Conservation (phyloP, 2,888 invertebrate species). For the Lottia scabra region DNA sequence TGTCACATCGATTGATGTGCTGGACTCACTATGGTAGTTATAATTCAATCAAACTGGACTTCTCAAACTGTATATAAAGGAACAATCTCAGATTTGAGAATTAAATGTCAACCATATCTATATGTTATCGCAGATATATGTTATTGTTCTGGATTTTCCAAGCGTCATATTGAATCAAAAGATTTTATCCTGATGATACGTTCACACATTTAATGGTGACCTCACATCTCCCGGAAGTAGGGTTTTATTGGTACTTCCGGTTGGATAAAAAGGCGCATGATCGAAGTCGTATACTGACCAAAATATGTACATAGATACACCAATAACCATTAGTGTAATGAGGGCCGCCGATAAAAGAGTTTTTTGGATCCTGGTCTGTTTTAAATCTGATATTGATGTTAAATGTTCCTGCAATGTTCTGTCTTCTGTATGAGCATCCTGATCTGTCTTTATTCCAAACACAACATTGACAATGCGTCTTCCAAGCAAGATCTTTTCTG, state of each 20-base stretch:
- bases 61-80: no score
- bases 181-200: no score
- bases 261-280: constrained; percentile 20
- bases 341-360: constrained; percentile 12
- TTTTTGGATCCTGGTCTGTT: constrained; percentile 9
- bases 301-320: constrained; percentile 25
- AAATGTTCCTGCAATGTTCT: constrained; percentile 8
- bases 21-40: no score
- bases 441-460: constrained; percentile 1
- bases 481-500: background rate
- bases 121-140: no score
- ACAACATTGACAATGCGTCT: constrained; percentile 12
- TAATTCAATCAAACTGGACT: no score
- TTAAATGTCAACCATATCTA: no score
- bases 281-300: constrained; percentile 25
- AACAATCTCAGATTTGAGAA: no score
- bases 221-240: constrained; percentile 12
- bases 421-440: constrained; percentile 1
- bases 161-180: no score
- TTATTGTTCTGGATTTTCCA: no score
- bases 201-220: background rate
- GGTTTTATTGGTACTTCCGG: background rate
- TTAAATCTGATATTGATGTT: background rate
- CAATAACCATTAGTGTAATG: constrained; percentile 11
- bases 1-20: no score